These are phyloP conservation scores for Anabas testudineus DNA, from an alignment of 2,797 vertebrate species.

Conservation along the genomic window DNA sequence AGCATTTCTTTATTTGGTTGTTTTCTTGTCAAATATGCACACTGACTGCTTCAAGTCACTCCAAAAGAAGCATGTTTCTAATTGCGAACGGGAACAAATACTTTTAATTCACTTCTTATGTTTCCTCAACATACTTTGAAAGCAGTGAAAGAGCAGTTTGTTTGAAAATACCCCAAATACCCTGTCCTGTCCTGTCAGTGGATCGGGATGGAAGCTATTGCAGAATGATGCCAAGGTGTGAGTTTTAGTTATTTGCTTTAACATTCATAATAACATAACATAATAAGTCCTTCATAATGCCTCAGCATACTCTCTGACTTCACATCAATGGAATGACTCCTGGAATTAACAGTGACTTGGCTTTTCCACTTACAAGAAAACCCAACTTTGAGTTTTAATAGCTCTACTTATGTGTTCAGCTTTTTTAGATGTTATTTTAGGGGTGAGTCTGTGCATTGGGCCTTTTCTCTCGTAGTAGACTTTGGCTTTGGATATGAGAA, in stretches of 20 bases:
- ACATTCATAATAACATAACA: conserved; percentile 61
- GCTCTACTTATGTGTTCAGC: conserved; percentile 60
- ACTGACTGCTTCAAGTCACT: conserved; percentile 21
- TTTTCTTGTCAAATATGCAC: conserved; percentile 50
- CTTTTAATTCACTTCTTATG: conserved; percentile 38
- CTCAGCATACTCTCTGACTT: conserved; percentile 62
- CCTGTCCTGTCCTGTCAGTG: conserved; percentile 18
- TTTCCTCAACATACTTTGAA: conserved; percentile 41
- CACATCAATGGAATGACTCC: conserved; percentile 61
- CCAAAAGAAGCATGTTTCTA: conserved; percentile 34
- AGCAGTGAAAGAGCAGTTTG: conserved; percentile 45
- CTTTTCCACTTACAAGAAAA: conserved; percentile 73
- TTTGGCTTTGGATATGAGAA: conserved; percentile 67
- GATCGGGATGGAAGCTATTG: conserved; percentile 24
- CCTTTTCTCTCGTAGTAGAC: conserved; percentile 58
- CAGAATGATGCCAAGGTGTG: conserved; percentile 35
- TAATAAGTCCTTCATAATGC: conserved; percentile 65
- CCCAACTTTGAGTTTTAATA: conserved; percentile 64
- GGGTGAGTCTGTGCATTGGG: conserved; percentile 67
- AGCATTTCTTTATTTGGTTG: conserved; percentile 31
- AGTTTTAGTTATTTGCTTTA: conserved; percentile 60
- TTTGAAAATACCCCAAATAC: conserved; percentile 41
- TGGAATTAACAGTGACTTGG: conserved; percentile 71
- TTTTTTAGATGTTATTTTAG: conserved; percentile 74
- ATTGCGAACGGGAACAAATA: conserved; percentile 38